Evolutionary conservation across 37 sponge, comb jelly and placozoan species (phyloP).

Genomic region (Hormiphora californensis): DNA sequence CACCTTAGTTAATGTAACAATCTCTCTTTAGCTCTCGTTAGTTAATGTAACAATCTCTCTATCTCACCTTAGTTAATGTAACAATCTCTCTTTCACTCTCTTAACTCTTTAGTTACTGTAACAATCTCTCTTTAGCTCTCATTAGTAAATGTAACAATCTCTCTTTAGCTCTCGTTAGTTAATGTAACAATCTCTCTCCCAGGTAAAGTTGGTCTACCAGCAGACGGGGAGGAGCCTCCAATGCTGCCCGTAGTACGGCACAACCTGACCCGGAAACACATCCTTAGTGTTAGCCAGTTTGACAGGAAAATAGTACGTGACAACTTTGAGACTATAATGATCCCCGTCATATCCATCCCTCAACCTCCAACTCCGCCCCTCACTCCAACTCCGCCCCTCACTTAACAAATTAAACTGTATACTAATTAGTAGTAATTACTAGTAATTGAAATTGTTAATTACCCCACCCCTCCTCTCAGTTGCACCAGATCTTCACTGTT

Average conservation of each 20-base stretch:
- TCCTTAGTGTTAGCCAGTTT: conserved; percentile 78
- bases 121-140: no score
- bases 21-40: no score
- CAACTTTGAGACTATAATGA: no score
- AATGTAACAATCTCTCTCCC: no score
- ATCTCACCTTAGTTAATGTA: no score
- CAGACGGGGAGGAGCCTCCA: not conserved
- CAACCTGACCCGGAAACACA: conserved; percentile 57
- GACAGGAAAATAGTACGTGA: conserved; percentile 67
- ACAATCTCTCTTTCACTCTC: no score
- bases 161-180: no score
- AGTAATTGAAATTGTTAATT: not conserved
- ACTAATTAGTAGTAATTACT: not conserved
- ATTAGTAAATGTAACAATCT: no score
- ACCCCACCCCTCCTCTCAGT: conserved; percentile 41
- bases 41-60: no score
- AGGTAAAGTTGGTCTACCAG: no score
- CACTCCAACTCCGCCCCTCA: not conserved
- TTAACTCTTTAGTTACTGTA: no score
- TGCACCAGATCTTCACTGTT: conserved; percentile 66
- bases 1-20: no score
- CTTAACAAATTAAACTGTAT: not conserved
- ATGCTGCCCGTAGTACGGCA: conserved; percentile 7
- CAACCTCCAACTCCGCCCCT: not conserved
- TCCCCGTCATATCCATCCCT: not conserved